A percentile compares a stretch with the other conserved stretches of the same genome.
Evolutionary conservation across 2,888 invertebrate genomes (phyloP).

Genomic region (Cotesia congregata): DNA sequence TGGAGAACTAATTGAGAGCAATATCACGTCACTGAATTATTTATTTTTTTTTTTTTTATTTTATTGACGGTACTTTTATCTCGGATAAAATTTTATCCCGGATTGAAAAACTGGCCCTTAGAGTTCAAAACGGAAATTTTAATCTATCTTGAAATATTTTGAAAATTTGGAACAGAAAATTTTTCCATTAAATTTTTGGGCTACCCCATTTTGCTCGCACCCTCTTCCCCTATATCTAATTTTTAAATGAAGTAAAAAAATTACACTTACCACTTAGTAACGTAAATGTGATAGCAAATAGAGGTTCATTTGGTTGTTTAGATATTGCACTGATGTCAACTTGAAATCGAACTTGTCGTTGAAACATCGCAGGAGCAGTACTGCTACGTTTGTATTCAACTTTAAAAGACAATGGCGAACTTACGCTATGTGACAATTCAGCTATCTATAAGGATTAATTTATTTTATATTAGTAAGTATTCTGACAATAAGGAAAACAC

Average conservation of each 20-base stretch:
- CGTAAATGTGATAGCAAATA: constrained; percentile 95
- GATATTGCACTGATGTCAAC: constrained; percentile 89
- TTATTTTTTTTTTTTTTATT: too few species aligned
- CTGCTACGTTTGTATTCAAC: constrained; percentile 97
- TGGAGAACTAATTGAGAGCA: too few species aligned
- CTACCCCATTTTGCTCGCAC: too few species aligned
- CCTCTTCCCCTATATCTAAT: not conserved
- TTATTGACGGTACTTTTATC: too few species aligned
- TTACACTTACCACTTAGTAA: constrained; percentile 84
- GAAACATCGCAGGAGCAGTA: constrained; percentile 96
- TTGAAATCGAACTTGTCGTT: constrained; percentile 96
- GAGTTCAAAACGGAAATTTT: too few species aligned
- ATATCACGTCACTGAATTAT: too few species aligned
- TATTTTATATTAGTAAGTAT: not conserved
- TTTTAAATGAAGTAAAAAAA: not conserved
- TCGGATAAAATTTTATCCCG: too few species aligned
- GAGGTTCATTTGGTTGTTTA: constrained; percentile 81
- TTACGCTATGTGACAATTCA: constrained; percentile 96
- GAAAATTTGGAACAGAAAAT: too few species aligned
- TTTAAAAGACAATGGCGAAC: constrained; percentile 97
- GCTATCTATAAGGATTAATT: constrained; percentile 80
- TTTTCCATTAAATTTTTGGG: too few species aligned
- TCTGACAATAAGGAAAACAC: constrained; percentile 31
- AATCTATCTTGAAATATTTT: too few species aligned
- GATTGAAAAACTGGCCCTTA: too few species aligned